A percentile compares a stretch with the other conserved stretches of the same genome.
Evolutionary conservation across 2,888 invertebrate species (phyloP).

Genomic region (Coleophora flavipennella): DNA sequence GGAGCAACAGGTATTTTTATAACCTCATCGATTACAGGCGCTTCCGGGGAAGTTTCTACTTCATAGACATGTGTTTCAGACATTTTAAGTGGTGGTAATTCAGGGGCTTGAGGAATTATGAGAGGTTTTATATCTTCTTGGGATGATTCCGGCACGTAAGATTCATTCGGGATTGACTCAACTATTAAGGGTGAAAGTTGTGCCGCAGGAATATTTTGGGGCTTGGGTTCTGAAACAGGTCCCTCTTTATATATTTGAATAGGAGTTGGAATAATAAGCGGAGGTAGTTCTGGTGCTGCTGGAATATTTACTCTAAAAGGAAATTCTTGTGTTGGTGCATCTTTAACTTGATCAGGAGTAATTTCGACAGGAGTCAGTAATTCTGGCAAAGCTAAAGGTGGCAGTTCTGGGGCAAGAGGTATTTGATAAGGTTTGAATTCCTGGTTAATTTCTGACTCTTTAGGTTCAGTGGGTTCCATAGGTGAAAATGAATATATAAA

Average conservation of each 20-base stretch:
- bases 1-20: not conserved
- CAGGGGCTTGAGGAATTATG: slow-evolving; percentile 3
- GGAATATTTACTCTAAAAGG: slow-evolving; percentile 2
- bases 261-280: not conserved
- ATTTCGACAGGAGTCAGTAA: not conserved
- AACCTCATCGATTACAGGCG: no score
- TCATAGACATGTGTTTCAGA: not conserved
- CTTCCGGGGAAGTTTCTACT: no score
- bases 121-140: not conserved
- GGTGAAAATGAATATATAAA: no score
- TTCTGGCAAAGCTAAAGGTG: not conserved
- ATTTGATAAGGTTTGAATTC: no score
- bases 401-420: not conserved
- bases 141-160: no score
- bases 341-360: no score
- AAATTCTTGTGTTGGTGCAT: not conserved
- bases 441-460: no score
- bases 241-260: not conserved
- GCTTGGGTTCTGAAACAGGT: no score
- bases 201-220: not conserved
- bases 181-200: no score
- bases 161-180: no score
- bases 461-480: no score
- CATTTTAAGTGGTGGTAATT: not conserved
- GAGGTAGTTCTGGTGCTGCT: slow-evolving; percentile 1